These are phyloP conservation scores for Drosophila nigritarsus DNA, from an alignment of 2,888 invertebrate species.

Conservation along the genomic window DNA sequence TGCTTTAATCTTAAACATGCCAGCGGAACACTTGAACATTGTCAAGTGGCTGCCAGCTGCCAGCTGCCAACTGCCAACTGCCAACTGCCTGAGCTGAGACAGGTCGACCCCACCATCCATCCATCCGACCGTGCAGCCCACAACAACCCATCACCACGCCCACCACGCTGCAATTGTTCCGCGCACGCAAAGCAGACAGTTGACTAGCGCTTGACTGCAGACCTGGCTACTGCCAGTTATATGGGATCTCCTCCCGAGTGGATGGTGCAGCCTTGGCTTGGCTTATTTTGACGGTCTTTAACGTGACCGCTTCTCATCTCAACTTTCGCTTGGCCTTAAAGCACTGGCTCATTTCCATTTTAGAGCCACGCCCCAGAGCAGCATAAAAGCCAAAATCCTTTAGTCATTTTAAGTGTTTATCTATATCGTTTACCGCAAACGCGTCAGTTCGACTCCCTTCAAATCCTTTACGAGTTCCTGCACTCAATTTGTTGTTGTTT, in stretches of 20 bases:
- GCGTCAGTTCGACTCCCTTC: constrained; percentile 33
- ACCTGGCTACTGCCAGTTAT: constrained; percentile 1
- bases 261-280: constrained; percentile 34
- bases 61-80: constrained; percentile 53
- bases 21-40: constrained; percentile 80
- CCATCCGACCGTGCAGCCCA: constrained; percentile 11
- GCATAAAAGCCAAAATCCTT: constrained; percentile 64
- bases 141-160: constrained; percentile 14
- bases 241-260: constrained; percentile 10
- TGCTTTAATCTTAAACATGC: constrained; percentile 80
- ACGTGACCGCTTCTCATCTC: not conserved
- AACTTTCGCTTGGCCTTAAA: constrained; percentile 37
- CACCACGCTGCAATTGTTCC: constrained; percentile 53
- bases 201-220: constrained; percentile 49
- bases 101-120: constrained; percentile 12
- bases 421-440: constrained; percentile 72
- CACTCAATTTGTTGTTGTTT: constrained; percentile 62
- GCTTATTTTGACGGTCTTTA: constrained; percentile 17
- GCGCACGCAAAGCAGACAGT: constrained; percentile 72
- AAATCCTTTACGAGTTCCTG: constrained; percentile 31
- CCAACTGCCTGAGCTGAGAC: constrained; percentile 26
- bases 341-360: constrained; percentile 67
- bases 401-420: constrained; percentile 73
- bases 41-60: constrained; percentile 72
- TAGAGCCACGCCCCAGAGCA: constrained; percentile 54